phyloP scores from a whole-genome alignment of 2,888 invertebrate species.

The Harmothoe impar region DNA sequence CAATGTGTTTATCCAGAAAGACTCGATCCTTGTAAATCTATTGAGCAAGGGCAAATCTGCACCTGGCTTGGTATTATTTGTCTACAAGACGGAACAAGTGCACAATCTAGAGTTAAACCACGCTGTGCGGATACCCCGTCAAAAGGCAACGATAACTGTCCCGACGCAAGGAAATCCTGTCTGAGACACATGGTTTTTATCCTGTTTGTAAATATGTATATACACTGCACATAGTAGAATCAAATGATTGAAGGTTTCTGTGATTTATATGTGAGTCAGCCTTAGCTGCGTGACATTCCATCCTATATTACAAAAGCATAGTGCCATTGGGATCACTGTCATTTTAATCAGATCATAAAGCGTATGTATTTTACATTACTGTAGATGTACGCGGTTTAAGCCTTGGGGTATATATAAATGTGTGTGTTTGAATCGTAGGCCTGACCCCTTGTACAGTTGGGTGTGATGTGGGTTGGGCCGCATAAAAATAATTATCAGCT shows the following conservation, averaged over 20 bases:
- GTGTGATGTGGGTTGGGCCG: no score
- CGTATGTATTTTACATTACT: no score
- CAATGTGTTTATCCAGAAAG: slow-evolving; percentile 72
- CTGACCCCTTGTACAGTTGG: no score
- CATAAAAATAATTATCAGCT: no score
- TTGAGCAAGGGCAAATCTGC: background rate
- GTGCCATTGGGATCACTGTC: no score
- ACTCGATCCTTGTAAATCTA: slow-evolving; percentile 59
- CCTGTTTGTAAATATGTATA: background rate
- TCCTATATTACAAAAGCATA: no score
- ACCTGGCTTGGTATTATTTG: slow-evolving; percentile 4
- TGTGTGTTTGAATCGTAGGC: no score
- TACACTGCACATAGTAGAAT: background rate
- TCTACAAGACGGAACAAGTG: slow-evolving; percentile 21
- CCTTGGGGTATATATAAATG: no score
- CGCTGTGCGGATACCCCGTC: slow-evolving; percentile 38
- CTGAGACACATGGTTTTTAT: background rate
- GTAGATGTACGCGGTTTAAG: no score
- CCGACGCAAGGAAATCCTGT: background rate
- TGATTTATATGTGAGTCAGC: background rate
- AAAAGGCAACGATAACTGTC: background rate
- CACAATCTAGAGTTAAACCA: slow-evolving; percentile 41
- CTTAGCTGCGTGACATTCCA: background rate
- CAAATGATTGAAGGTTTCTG: background rate
- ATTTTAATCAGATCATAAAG: no score